Evolutionary conservation across 2,888 invertebrate genomes (phyloP).

Genomic region (Trichopoda pennipes): DNA sequence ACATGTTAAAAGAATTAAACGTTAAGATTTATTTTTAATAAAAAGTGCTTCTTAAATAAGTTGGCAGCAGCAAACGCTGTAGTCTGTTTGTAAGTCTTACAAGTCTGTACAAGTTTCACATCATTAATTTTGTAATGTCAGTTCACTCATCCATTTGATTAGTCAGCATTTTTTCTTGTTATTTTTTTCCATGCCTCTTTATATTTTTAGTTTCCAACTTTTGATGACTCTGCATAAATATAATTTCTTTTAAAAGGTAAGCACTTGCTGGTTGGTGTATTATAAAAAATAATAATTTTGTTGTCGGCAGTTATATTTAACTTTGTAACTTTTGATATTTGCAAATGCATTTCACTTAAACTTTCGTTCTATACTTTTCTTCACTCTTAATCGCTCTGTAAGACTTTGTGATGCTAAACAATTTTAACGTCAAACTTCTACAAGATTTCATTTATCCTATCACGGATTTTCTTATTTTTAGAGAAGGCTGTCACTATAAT

Average conservation of each 20-base stretch:
- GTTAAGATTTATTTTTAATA: background rate
- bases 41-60: background rate
- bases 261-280: background rate
- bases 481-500: background rate
- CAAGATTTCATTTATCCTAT: slow-evolving; percentile 18
- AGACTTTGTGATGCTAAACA: slow-evolving; percentile 11
- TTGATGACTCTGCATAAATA: slow-evolving; percentile 32
- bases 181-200: background rate
- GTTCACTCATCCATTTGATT: slow-evolving; percentile 10
- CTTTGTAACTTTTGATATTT: background rate
- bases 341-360: background rate
- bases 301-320: background rate
- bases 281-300: background rate
- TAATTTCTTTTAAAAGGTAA: background rate
- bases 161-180: slow-evolving; percentile 26
- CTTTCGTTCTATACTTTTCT: background rate
- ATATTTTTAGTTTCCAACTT: background rate
- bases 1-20: slow-evolving; percentile 1
- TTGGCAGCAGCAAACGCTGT: slow-evolving; percentile 1
- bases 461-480: slow-evolving; percentile 1
- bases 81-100: background rate
- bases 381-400: background rate
- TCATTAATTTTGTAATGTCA: slow-evolving; percentile 28
- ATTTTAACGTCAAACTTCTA: background rate
- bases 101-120: slow-evolving; percentile 15